Evolutionary conservation across 2,888 invertebrate species (phyloP), one percentile per base, ranked within the genome.

Genomic region (Stomorhina lunata): DNA sequence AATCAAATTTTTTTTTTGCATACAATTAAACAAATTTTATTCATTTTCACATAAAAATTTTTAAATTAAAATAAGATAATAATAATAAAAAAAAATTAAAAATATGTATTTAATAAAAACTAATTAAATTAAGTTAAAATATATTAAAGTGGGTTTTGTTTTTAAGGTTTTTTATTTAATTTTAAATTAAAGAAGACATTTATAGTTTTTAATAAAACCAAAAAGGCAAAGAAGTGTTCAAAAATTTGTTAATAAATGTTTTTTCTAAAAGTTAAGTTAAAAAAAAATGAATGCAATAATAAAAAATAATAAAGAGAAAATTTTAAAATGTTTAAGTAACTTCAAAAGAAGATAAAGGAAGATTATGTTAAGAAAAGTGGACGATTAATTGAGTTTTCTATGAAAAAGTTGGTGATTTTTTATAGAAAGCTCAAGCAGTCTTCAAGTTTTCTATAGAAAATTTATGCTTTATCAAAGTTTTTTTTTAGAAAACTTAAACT

Each of bases 1-100:
- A 15, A 22, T n/a, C 5, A 32, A 37, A 2, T 37, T 32, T 34
- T 48, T 55, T 78, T 73, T 72, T 57, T 57, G 17, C 63, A 57
- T 78, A 79, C 45, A 82, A 69, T 69, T 65, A 78, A 81, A 78
- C 68, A 78, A 82, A 79, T 79, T 75, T 76, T 78, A 72, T 77
- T 77, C 55, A 50, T 77, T 83, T 80, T 77, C 61, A 77, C 80
- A 77, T 65, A 73, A 76, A 72, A 78, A 43, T 45, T 75, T 82
- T 59, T 63, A 77, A 75, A 37, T 72, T 55, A 68, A 63, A 82
- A 76, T 71, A 57, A 65, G 29, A 63, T 59, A 53, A 48, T 34
- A 65, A 73, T 65, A 63, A 48, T 61, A 63, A 43, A 76, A 69
- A 59, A 71, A 77, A 53, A 55, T 53, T 57, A 76, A 80, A 79